Evolutionary conservation across 2,888 invertebrate genomes (phyloP).

Genomic region (Lathronympha strigana): DNA sequence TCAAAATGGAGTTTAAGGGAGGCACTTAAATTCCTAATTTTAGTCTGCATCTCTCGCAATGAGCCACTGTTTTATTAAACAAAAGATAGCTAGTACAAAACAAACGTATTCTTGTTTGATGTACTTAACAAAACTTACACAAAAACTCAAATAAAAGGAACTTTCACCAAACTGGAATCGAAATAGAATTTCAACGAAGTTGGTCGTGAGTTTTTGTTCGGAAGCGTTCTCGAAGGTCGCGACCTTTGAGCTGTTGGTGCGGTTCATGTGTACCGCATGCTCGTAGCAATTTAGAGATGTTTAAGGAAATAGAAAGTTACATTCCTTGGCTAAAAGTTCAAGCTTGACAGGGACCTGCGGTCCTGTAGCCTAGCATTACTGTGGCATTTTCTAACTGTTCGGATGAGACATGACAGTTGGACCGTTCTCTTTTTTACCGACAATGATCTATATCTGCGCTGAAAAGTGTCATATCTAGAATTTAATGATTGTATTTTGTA

Average conservation of each 20-base stretch:
- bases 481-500: too few species aligned
- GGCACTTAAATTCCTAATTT: too few species aligned
- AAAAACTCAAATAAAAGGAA: constrained; percentile 13
- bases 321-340: not conserved
- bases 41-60: too few species aligned
- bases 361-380: too few species aligned
- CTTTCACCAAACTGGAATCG: constrained; percentile 2
- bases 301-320: not conserved
- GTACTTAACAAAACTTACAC: not conserved
- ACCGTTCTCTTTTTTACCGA: too few species aligned
- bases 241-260: not conserved
- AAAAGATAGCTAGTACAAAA: not conserved
- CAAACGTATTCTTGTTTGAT: not conserved
- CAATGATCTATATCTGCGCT: too few species aligned
- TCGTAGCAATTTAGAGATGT: not conserved
- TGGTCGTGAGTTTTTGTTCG: constrained; percentile 1
- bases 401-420: too few species aligned
- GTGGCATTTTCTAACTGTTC: too few species aligned
- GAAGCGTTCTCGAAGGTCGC: constrained; percentile 12
- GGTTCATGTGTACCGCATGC: not conserved
- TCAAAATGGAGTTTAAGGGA: too few species aligned
- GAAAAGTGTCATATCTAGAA: too few species aligned
- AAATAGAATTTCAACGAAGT: constrained; percentile 3
- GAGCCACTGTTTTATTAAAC: not conserved
- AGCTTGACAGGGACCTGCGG: not conserved